Base-by-base conservation (phyloP, 2,888 invertebrate species). In the Synergus japonicus region DNA sequence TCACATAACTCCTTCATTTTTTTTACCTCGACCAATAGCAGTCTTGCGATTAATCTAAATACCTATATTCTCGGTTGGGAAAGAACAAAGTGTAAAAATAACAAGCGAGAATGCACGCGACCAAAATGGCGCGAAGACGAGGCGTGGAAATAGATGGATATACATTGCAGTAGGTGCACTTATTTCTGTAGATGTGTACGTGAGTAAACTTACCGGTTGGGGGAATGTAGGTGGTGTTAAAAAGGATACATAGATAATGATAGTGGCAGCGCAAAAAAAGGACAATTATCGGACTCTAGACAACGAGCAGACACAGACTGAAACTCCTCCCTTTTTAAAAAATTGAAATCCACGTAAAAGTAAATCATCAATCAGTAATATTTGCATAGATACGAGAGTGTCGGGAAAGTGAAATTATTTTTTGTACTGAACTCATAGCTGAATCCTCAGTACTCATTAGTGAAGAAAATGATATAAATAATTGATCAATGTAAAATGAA, bases 41-140 rank as follows among this genome's bases (percentile, higher is more conserved):
- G 73, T 37, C 37, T 73, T 73, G 73, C 73, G 73, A 73, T 73
- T 73, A 73, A 73, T 73, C 73, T 73, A 73, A 73, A 73, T 73
- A 73, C 73, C 73, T 73, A 73, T 73, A 73, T 73, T 73, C 73
- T 54, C 37, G 49, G 15, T 54, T 73, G 66, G 9, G 29, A 76
- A 60, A 76, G 58, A 60, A 65, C 22, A 44, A 76, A 79, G 66
- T 79, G 76, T 76, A 66, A 76, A 76, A 81, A 66, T 79, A 76
- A 81, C 85, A 81, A 69, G 84, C 83, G 82, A 81, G 79, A 83
- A 86, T 85, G 86, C 87, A 87, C 88, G 87, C 88, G 85, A 84
- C 81, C 79, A 79, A 82, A 82, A 78, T 85, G 87, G 79, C 78
- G 77, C 77, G 65, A 58, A 49, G 64, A 78, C 60, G 46, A 64